phyloP scores from a whole-genome alignment of 2,888 invertebrate genomes.

The Agapetus fuscipes region DNA sequence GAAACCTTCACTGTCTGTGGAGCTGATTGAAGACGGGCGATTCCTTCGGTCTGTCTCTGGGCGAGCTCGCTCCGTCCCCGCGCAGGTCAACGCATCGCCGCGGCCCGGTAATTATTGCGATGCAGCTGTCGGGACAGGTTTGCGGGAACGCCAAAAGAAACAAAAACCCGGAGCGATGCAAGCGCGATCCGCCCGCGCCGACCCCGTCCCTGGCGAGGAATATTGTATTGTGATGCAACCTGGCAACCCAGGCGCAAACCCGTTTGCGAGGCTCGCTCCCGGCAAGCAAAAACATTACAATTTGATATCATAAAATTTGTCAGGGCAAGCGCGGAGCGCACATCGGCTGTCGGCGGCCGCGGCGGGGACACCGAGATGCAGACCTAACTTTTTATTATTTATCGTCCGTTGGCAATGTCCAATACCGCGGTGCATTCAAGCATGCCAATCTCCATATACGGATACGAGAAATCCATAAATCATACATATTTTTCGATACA shows the following conservation, averaged over 20 bases:
- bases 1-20: too few relatives aligned
- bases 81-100: constrained; percentile 13
- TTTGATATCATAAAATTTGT: constrained; percentile 3
- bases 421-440: too few relatives aligned
- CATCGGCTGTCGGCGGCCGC: too few relatives aligned
- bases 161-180: constrained; percentile 7
- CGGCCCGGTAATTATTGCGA: constrained; percentile 19
- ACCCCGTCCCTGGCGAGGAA: neutral
- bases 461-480: too few relatives aligned
- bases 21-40: neutral
- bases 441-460: too few relatives aligned
- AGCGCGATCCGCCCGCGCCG: neutral
- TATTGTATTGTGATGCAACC: constrained; percentile 3
- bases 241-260: too few relatives aligned
- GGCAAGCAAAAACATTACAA: neutral
- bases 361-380: too few relatives aligned
- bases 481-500: too few relatives aligned
- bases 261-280: too few relatives aligned
- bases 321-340: constrained; percentile 1
- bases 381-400: too few relatives aligned
- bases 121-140: constrained; percentile 20
- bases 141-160: constrained; percentile 13
- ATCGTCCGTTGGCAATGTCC: too few relatives aligned
- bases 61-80: too few relatives aligned
- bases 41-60: neutral